Evolutionary conservation across 1,140 invertebrate species (phyloP), one percentile per base, ranked within the genome.

Genomic region (Prorops nasuta): DNA sequence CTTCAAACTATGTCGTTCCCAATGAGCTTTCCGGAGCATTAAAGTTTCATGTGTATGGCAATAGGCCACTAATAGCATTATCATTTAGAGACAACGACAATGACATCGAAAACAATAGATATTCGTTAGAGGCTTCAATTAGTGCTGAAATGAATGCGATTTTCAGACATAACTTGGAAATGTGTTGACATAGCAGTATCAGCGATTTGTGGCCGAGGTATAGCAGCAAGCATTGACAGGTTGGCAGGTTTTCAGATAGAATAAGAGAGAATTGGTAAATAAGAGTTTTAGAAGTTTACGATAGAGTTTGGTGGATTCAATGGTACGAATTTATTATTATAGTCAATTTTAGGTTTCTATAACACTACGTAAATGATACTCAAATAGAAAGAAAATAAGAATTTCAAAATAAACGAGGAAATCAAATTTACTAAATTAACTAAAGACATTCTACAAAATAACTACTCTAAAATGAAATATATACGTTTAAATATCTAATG

Each of bases 141-240:
- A 67, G 57, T 68, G 62, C 63, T 64, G 50, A 60, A 66, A 74
- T 60, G 39, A 61, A 66, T 67, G 64, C 60, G 67, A 66, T 59
- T 70, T 56, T 63, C 51, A 67, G 56, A 65, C 51, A 68, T 66
- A 59, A 64, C 49, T 66, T 57, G 53, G 49, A 58, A 64, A 69
- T 49, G 60, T 67, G 60, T 76, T 64, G 64, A 68, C 67, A 69
- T 64, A 66, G 64, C 66, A 72, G 60, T 68, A 68, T 69, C 64
- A 71, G 66, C 71, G 65, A 63, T 74, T 65, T 64, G 60, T 74
- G 64, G 69, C 71, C 71, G 72, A 77, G 66, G 62, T 74, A 74
- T 68, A 77, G 71, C 70, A 74, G 73, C 71, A 77, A 77, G 72
- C 74, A 76, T 71, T 64, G 62, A 76, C 63, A 74, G 69, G 62